Evolutionary conservation across 2,797 vertebrate species (phyloP), one percentile per base, ranked within the genome.

Genomic region (Dendrocincla fuliginosa): DNA sequence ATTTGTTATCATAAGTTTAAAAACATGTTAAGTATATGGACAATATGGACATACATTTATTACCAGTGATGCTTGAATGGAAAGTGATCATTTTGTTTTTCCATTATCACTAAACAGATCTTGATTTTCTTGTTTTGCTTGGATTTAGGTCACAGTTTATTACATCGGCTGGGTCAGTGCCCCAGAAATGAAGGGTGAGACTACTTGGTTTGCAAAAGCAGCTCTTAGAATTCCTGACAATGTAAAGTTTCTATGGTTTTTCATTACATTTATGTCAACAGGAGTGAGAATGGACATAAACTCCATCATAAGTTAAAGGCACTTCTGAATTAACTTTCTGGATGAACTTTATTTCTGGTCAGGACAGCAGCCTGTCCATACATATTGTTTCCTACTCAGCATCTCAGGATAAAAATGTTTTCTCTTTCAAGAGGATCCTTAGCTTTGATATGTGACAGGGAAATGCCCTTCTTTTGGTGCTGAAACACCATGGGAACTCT

Each of bases 401-500:
- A 52, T 13, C 28, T 61, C 23, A 49, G 55, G 14, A 11, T 33
- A 65, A 71, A 71, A 50, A 7, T 6, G 37, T 61, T 60, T 27
- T 76, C 11, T 89, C 3, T 65, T 86, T 42, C 25, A 67, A 46
- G 63, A 78, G 30, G 33, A 32, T 57, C 13, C 13, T 84, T 22
- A 59, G 61, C 65, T 81, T 68, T 11, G 1, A 5, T 5, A 5
- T 1, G 3, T 61, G 33, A 37, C 14, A 6, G 18, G 30, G 30
- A 16, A 63, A 73, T 49, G 56, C 6, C 55, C 22, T 71, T 33
- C 47, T 50, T 2, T 65, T 2, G 2, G 6, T 59, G 35, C n/a
- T 55, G 24, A 53, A 69, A 42, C 1, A 2, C 2, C 2, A 1
- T 1, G 44, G 25, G 56, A 41, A 47, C 20, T 23, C 42, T 2